Conservation (phyloP, 1,140 invertebrate species). For the Manduca sexta region DNA sequence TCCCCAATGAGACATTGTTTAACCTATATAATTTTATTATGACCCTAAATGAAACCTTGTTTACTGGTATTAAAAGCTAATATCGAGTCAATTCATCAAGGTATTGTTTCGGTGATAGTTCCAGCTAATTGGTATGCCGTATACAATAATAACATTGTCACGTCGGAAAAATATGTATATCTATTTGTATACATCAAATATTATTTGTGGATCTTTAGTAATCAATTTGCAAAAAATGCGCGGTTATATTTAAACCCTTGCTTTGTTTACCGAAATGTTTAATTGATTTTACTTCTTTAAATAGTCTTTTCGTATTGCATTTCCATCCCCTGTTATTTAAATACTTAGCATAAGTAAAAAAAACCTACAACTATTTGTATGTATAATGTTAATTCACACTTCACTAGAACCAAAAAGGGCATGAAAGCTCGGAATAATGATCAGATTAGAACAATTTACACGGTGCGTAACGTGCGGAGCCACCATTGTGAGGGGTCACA, state of each 20-base stretch:
- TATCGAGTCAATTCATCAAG: conserved; percentile 4
- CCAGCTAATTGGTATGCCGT: conserved; percentile 33
- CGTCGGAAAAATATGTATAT: conserved; percentile 30
- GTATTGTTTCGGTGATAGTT: conserved; percentile 14
- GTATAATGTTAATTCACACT: neutral
- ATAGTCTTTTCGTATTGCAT: too few relatives aligned
- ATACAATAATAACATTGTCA: conserved; percentile 39
- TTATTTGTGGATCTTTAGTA: conserved; percentile 8
- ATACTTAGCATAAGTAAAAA: too few relatives aligned
- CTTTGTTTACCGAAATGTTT: too few relatives aligned
- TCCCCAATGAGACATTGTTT: conserved; percentile 14
- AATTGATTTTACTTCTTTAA: too few relatives aligned
- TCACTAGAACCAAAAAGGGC: conserved; percentile 9
- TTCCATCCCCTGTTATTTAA: too few relatives aligned
- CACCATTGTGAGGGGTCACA: conserved; percentile 26
- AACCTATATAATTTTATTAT: neutral
- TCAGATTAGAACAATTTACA: conserved; percentile 36
- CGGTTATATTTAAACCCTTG: too few relatives aligned
- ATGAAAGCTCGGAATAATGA: conserved; percentile 22
- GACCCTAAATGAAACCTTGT: conserved; percentile 7
- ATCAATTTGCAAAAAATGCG: neutral
- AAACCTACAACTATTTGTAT: too few relatives aligned
- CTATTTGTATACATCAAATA: conserved; percentile 20
- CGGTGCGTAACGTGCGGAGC: conserved; percentile 29
- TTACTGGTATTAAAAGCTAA: conserved; percentile 12